Evolutionary conservation across 2,797 vertebrate genomes (phyloP), one percentile per base, ranked within the genome.

Genomic region (Manis javanica): DNA sequence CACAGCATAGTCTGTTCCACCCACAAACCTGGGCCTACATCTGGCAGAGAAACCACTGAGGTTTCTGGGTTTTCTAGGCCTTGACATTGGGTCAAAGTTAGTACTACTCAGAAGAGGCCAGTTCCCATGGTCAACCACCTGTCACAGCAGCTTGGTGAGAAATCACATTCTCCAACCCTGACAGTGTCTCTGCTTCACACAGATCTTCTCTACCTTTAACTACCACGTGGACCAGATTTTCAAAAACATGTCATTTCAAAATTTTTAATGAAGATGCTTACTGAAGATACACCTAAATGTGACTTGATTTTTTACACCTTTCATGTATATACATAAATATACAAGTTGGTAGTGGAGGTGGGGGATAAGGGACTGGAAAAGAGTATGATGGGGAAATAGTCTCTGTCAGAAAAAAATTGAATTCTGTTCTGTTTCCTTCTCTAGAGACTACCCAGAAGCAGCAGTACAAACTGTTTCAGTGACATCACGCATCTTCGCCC

Each of bases 301-400:
- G 68, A 53, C 23, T 88, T 88, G 63, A 91, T 10, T 95, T 92
- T 95, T 92, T 95, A 75, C 37, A 57, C 3, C 18, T 75, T 68
- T 90, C 68, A 94, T 93, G 26, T n/a, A 51, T 51, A 88, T 95
- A 87, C 42, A 94, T 87, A 86, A 92, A 95, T 83, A 87, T 83
- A 69, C n/a, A 96, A 92, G 82, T 37, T 79, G 66, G 86, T 61
- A 89, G 49, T 90, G 46, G 14, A 82, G 7, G 6, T 39, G 3
- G 29, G 15, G 6, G 69, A 46, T 46, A 8, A 46, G 49, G 34
- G 49, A 11, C 10, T 23, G 57, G 23, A 13, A 57, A 74, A 64
- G 26, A 51, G 46, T 49, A 6, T 61, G 57, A 90, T 51, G 7
- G 53, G 23, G 37, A 87, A 97, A 93, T 29, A 91, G 83, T 23